These are phyloP conservation scores for Euproctis similis DNA, from an alignment of 2,888 invertebrate species.

Conservation along the genomic window DNA sequence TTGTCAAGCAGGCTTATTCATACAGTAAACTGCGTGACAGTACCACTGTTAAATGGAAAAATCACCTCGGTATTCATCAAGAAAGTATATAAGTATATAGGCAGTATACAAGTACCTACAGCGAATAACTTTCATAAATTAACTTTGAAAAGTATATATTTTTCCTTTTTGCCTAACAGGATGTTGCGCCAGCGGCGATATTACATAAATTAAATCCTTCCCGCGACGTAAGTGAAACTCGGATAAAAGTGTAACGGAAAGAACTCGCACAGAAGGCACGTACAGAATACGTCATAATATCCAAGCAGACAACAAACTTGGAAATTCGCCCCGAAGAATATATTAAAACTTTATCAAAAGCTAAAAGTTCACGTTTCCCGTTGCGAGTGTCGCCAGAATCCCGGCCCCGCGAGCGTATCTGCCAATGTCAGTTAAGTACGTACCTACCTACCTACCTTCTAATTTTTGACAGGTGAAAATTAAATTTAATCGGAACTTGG, in stretches of 20 bases:
- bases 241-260: slow-evolving; percentile 32
- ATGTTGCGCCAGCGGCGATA: slow-evolving; percentile 21
- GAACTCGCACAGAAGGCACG: slow-evolving; percentile 27
- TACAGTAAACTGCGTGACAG: no score
- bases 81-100: no score
- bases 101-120: no score
- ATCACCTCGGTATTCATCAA: no score
- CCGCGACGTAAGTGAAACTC: slow-evolving; percentile 27
- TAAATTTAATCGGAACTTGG: slow-evolving; percentile 33
- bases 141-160: slow-evolving; percentile 21
- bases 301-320: slow-evolving; percentile 49
- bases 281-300: slow-evolving; percentile 58
- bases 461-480: slow-evolving; percentile 30
- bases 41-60: no score
- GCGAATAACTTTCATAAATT: slow-evolving; percentile 26
- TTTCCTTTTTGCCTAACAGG: slow-evolving; percentile 19
- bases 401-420: slow-evolving; percentile 25
- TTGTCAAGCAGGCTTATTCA: no score
- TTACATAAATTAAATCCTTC: slow-evolving; percentile 38
- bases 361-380: slow-evolving; percentile 65
- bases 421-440: slow-evolving; percentile 13
- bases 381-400: slow-evolving; percentile 36
- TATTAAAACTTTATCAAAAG: slow-evolving; percentile 76
- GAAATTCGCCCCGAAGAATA: slow-evolving; percentile 69
- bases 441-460: no score